Evolutionary conservation across 2,113 vertebrate genomes (phyloP), one percentile per base, ranked within the genome.

Genomic region (Polyodon spathula): DNA sequence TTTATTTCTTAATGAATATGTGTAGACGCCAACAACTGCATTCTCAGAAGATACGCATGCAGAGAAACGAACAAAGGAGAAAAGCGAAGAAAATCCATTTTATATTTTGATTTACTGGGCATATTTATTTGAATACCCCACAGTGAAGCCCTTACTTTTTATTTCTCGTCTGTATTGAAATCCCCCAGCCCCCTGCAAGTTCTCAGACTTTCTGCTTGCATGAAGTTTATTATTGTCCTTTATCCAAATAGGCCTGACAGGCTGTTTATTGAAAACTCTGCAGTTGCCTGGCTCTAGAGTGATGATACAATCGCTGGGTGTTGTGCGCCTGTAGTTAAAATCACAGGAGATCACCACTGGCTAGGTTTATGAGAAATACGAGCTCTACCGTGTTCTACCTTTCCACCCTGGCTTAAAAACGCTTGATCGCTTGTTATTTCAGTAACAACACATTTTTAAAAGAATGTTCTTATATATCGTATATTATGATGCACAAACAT

Each of bases 181-280:
- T 40, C n/a, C 8, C 51, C 12, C n/a, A 11, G 8, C 1, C 1
- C 54, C 4, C 71, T 64, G 65, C 54, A 64, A 54, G 51, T 50
- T 70, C 52, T 71, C 69, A 54, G 71, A 61, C 61, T 59, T 41
- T 40, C 66, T 64, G 53, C 48, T 41, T 71, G 63, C 48, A 4
- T 66, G 63, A 40, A 8, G 66, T 68, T 76, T 75, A 71, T 75
- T 69, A 67, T 69, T 72, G 61, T 72, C 70, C 66, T 64, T 78
- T 77, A 68, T 68, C 73, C 74, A 79, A 84, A 86, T 73, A 79
- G 63, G 39, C 42, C 51, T 55, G 72, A 80, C 68, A 73, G 70
- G 4, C 55, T 70, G 74, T 76, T 81, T 81, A 75, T 38, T 5
- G 66, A 73, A 69, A 62, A 63, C 56, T 65, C 67, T 43, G 69